Conservation (phyloP, 2,113 vertebrate genomes). For the Chaetodon auriga region DNA sequence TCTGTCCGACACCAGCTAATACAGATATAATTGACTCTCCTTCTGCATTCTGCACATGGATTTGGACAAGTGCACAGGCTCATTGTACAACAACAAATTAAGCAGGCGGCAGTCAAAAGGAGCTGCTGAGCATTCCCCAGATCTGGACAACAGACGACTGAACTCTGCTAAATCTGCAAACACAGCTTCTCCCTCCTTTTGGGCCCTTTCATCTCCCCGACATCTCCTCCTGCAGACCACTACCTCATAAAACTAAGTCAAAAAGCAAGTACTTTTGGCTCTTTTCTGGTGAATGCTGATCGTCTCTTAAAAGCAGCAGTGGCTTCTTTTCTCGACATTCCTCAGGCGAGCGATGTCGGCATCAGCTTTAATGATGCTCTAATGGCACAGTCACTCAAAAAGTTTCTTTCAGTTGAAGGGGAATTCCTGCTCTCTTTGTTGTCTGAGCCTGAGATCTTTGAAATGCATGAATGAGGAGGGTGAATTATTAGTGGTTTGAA, state of each 20-base stretch:
- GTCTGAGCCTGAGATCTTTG: slow-evolving; percentile 62
- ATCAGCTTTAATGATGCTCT: slow-evolving; percentile 69
- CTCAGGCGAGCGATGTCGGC: slow-evolving; percentile 35
- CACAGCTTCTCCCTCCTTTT: slow-evolving; percentile 62
- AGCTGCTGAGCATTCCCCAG: slow-evolving; percentile 78
- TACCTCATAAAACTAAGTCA: slow-evolving; percentile 82
- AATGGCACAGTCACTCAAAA: slow-evolving; percentile 60
- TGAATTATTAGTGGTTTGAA: slow-evolving; percentile 53
- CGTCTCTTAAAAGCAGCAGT: slow-evolving; percentile 57
- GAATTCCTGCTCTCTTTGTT: slow-evolving; percentile 75
- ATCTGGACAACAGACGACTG: slow-evolving; percentile 77
- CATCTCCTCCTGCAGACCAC: slow-evolving; percentile 57
- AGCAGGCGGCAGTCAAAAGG: slow-evolving; percentile 79
- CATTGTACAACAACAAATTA: slow-evolving; percentile 88
- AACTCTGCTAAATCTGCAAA: slow-evolving; percentile 85
- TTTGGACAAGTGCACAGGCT: slow-evolving; percentile 79
- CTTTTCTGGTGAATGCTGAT: slow-evolving; percentile 74
- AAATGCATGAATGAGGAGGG: slow-evolving; percentile 66
- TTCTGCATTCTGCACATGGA: slow-evolving; percentile 86
- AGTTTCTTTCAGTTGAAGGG: slow-evolving; percentile 65
- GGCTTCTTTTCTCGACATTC: slow-evolving; percentile 66
- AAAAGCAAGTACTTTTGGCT: slow-evolving; percentile 83
- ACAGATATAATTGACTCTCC: slow-evolving; percentile 89
- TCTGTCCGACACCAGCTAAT: slow-evolving; percentile 82
- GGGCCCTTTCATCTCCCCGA: slow-evolving; percentile 70